Evolutionary conservation across 2,113 vertebrate species (phyloP), one percentile per base, ranked within the genome.

Genomic region (Pristiophorus japonicus): DNA sequence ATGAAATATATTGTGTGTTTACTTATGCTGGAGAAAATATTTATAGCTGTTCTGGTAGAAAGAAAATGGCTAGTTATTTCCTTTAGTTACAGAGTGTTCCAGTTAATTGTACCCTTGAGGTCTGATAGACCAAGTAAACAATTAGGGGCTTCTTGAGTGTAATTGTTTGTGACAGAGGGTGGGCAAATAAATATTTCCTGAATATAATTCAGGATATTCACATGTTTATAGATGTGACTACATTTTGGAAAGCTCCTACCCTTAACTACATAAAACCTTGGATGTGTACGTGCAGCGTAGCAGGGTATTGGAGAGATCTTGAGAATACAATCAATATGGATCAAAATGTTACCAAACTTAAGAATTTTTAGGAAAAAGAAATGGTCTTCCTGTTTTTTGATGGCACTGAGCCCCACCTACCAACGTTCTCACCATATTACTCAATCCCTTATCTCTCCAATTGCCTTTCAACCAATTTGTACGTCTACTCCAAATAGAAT

Each of bases 41-140:
- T 94, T 94, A 92, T 92, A 38, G 88, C 59, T 92, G 87, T 92
- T 92, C 88, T 92, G 88, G 88, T 94, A 94, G 24, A 94, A 94
- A 27, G 38, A 67, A 66, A 94, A 94, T 70, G 20, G 42, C 65
- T 67, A 94, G 20, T 73, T 94, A 67, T 70, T 34, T 73, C 63
- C 65, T 12, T 47, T 73, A 73, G 93, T 94, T 94, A 94, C 93
- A 70, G 22, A 94, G 63, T 94, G 65, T 94, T 94, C 93, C 93
- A 94, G 65, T 94, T 94, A 94, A 94, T 70, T 70, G 30, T 51
- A 94, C 42, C 65, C 42, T 70, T 70, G 45, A 67, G 93, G 70
- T 94, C 66, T 47, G 45, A 70, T 94, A 51, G 18, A 70, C 38
- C 63, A 70, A 94, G 65, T 70, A 47, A 94, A 66, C 63, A 94